Conservation (phyloP, 2,113 vertebrate species). For the Rana temporaria region DNA sequence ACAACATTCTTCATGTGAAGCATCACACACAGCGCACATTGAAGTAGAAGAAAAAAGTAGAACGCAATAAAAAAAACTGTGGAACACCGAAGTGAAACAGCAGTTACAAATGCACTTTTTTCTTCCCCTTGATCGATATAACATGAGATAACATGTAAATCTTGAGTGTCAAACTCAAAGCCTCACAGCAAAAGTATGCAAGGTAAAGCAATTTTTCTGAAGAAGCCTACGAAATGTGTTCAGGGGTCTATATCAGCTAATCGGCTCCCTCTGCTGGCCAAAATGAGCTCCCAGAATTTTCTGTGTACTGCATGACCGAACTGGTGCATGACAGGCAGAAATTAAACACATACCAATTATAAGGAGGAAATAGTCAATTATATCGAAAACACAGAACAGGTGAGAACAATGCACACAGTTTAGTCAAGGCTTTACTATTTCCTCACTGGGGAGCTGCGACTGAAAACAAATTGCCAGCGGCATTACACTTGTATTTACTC, state of each 20-base stretch:
- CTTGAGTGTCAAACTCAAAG: slow-evolving; percentile 9
- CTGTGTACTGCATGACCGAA: not conserved
- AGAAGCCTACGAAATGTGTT: not conserved
- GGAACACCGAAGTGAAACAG: not conserved
- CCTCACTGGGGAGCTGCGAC: not conserved
- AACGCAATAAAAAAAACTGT: not conserved
- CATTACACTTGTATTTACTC: not conserved
- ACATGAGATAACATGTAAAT: slow-evolving; percentile 35
- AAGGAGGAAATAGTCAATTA: slow-evolving; percentile 19
- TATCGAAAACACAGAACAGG: not conserved
- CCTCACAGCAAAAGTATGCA: slow-evolving; percentile 10
- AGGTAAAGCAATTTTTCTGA: not conserved
- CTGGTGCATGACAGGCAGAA: not conserved
- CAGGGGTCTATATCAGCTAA: not conserved
- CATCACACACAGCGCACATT: no score
- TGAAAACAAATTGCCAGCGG: not conserved
- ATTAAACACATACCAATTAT: slow-evolving; percentile 9
- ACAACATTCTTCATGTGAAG: no score
- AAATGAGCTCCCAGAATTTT: not conserved
- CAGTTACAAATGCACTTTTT: not conserved
- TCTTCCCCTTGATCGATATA: slow-evolving; percentile 5
- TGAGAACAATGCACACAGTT: not conserved
- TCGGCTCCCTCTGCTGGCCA: slow-evolving; percentile 41
- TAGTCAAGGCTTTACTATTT: not conserved
- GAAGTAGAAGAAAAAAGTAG: no score